These are phyloP conservation scores for Drosophila tripunctata DNA, from an alignment of 2,888 invertebrate genomes.

Conservation along the genomic window DNA sequence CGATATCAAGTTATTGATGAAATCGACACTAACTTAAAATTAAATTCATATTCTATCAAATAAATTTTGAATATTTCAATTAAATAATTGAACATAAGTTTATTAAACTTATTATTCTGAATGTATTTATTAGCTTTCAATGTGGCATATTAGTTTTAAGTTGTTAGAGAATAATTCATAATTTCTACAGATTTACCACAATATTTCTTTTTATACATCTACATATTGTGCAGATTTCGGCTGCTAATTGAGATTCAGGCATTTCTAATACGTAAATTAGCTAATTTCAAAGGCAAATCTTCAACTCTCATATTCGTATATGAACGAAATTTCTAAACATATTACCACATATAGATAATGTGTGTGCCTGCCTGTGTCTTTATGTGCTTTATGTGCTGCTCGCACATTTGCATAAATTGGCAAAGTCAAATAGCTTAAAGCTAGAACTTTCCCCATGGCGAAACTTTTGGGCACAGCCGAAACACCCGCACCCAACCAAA, in stretches of 20 bases:
- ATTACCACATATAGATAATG: slow-evolving; percentile 16
- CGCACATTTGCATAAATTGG: slow-evolving; percentile 59
- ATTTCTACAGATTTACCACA: neutral
- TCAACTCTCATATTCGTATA: slow-evolving; percentile 17
- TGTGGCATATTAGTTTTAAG: too few relatives aligned
- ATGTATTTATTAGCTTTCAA: too few relatives aligned
- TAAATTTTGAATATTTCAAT: too few relatives aligned
- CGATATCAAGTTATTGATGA: too few relatives aligned
- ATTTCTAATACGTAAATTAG: slow-evolving; percentile 8
- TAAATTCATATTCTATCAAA: too few relatives aligned
- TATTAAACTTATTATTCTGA: too few relatives aligned
- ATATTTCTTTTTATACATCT: neutral
- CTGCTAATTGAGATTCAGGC: slow-evolving; percentile 6
- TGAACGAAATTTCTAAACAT: slow-evolving; percentile 3
- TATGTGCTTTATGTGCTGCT: slow-evolving; percentile 19
- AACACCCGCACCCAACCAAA: slow-evolving; percentile 59
- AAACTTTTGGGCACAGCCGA: slow-evolving; percentile 41
- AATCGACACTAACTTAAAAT: too few relatives aligned
- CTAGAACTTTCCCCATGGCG: slow-evolving; percentile 65
- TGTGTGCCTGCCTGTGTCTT: neutral
- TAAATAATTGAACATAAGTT: neutral
- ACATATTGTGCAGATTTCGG: neutral
- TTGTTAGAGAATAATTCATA: neutral
- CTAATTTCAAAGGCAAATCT: slow-evolving; percentile 5
- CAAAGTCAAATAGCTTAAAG: slow-evolving; percentile 24